Percentiles rank a stretch among this genome's conserved stretches.
Evolutionary conservation across 2,113 vertebrate genomes (phyloP).

Genomic region (Anolis carolinensis): DNA sequence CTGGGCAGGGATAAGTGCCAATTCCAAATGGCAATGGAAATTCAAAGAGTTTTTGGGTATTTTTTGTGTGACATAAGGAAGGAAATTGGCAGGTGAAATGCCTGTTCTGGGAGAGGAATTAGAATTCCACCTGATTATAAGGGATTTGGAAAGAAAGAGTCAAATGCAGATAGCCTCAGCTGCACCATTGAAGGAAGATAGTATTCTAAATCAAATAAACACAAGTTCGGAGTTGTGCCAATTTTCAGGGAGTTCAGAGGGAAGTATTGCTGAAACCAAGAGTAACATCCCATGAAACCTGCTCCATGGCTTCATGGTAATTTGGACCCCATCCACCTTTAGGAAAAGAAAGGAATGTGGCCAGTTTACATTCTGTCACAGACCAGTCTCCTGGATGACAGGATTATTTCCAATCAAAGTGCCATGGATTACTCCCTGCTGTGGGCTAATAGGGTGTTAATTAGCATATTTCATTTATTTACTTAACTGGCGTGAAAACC

Average conservation of each 20-base stretch:
- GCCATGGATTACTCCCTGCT: constrained; percentile 81
- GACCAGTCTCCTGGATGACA: constrained; percentile 79
- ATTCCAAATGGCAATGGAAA: constrained; percentile 11
- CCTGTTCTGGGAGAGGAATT: constrained; percentile 24
- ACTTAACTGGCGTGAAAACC: constrained; percentile 80
- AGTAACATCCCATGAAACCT: constrained; percentile 38
- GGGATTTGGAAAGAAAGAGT: constrained; percentile 22
- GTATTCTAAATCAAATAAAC: constrained; percentile 13
- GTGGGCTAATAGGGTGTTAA: constrained; percentile 83
- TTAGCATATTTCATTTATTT: constrained; percentile 86
- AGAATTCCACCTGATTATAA: constrained; percentile 22
- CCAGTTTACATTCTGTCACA: constrained; percentile 76
- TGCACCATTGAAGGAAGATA: constrained; percentile 48
- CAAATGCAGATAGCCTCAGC: constrained; percentile 14
- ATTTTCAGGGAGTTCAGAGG: constrained; percentile 37
- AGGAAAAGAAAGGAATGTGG: constrained; percentile 67
- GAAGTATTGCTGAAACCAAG: constrained; percentile 37
- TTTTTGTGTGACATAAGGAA: constrained; percentile 1
- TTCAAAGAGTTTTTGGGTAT: neutral
- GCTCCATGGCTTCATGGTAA: constrained; percentile 46
- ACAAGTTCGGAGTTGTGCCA: constrained; percentile 26
- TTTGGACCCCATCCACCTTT: constrained; percentile 66
- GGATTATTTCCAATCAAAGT: constrained; percentile 80
- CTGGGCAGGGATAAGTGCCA: neutral
- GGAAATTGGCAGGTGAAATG: constrained; percentile 30